Base-by-base conservation (phyloP, 2,113 vertebrate species). In the Zosterops japonicus region DNA sequence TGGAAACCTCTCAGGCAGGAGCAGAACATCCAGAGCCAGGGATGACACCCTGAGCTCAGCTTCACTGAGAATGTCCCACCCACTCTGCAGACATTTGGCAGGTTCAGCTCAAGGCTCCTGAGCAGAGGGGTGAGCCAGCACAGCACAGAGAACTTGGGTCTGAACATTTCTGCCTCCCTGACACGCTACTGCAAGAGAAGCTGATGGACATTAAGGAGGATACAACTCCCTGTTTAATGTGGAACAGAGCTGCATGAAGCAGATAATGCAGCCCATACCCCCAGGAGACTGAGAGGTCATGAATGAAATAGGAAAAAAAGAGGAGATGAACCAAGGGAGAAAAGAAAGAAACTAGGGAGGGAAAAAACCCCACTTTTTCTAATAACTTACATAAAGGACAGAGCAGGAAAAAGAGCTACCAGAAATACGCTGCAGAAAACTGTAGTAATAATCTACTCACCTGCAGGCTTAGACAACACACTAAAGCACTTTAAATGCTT, bases 311-410 rank as follows among this genome's bases (percentile, higher is more conserved):
- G 39, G 27, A 47, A 9, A 72, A 23, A 71, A 79, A 8, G 23
- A 81, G 12, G 5, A 74, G 14, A 76, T 31, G 16, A 79, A 65
- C 4, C 12, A 65, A 86, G 22, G 39, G 5, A 65, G 33, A 28
- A 74, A 64, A 79, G 14, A 59, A 64, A 23, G 3, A 28, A 64
- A 36, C 18, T 14, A 2, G 7, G 8, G 10, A 7, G 8, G 2
- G 1, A 5, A 25, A 36, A 39, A 39, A 39, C 11, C 23, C 0
- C 11, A 46, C 16, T 39, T 17, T 8, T 3, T 17, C 4, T 21
- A 57, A 18, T 49, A 64, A 46, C 7, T 53, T 53, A 28, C 3
- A 41, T 31, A 33, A 83, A 87, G n/a, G 57, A 56, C 2, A 80
- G 22, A 75, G 31, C 18, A 56, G 33, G 19, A 35, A 50, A 82